A percentile compares a stretch with the other conserved stretches of the same genome.
These are phyloP conservation scores for Tanypteryx hageni DNA, from an alignment of 2,888 invertebrate genomes.

Conservation along the genomic window DNA sequence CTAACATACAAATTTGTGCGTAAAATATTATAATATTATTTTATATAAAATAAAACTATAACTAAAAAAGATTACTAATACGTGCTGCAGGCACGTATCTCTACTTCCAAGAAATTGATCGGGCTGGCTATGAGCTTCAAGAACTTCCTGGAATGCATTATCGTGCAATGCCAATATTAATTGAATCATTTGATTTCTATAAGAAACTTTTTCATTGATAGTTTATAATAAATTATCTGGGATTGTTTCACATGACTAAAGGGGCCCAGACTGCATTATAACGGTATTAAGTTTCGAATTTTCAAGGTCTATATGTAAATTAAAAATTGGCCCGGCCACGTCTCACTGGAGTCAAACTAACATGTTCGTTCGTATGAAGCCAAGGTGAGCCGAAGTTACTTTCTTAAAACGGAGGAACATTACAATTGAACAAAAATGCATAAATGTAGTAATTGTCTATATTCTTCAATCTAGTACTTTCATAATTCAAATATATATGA, in stretches of 20 bases:
- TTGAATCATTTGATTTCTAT: background rate
- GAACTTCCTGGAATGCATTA: conserved; percentile 5
- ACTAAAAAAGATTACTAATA: background rate
- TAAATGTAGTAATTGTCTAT: too few relatives aligned
- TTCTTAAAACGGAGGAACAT: too few relatives aligned
- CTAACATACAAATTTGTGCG: background rate
- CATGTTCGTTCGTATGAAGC: too few relatives aligned
- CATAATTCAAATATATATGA: too few relatives aligned
- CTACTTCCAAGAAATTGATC: conserved; percentile 37
- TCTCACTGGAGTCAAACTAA: background rate
- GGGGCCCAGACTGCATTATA: background rate
- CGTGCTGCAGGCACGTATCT: conserved; percentile 17
- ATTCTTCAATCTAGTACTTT: too few relatives aligned
- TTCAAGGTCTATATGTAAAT: conserved; percentile 12
- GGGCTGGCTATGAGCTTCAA: background rate
- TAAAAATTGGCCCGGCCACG: background rate
- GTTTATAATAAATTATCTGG: background rate
- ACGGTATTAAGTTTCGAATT: background rate
- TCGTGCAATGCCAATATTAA: background rate
- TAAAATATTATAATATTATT: background rate
- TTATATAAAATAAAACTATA: background rate
- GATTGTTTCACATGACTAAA: background rate
- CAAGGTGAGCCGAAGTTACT: too few relatives aligned
- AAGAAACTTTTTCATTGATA: background rate
- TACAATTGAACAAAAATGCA: too few relatives aligned